phyloP scores from a whole-genome alignment of 2,888 invertebrate genomes.

The Tinea semifulvella region DNA sequence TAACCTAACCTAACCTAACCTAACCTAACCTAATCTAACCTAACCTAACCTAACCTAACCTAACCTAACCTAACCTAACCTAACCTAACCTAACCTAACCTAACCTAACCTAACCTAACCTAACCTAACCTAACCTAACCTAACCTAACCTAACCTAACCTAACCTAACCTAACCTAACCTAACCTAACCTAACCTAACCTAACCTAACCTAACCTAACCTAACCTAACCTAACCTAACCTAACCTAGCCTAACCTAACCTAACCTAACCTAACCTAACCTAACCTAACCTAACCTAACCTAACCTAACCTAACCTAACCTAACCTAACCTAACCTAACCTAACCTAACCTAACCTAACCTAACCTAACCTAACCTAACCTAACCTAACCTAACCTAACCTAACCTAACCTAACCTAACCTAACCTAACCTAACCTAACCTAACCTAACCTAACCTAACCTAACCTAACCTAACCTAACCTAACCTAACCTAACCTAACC shows the following conservation, averaged over 20 bases:
- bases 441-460: slow-evolving; percentile 10
- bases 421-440: slow-evolving; percentile 10
- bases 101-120: slow-evolving; percentile 10
- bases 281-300: slow-evolving; percentile 10
- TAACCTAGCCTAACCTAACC: slow-evolving; percentile 9
- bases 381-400: slow-evolving; percentile 10
- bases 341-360: slow-evolving; percentile 10
- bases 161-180: slow-evolving; percentile 10
- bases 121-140: slow-evolving; percentile 10
- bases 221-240: slow-evolving; percentile 10
- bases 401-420: slow-evolving; percentile 10
- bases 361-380: slow-evolving; percentile 10
- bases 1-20: slow-evolving; percentile 10
- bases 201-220: slow-evolving; percentile 10
- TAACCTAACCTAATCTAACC: slow-evolving; percentile 9
- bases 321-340: slow-evolving; percentile 10
- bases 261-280: slow-evolving; percentile 10
- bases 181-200: slow-evolving; percentile 10
- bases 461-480: slow-evolving; percentile 10
- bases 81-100: slow-evolving; percentile 10
- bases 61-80: slow-evolving; percentile 10
- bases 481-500: slow-evolving; percentile 10
- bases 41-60: slow-evolving; percentile 10
- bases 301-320: slow-evolving; percentile 10
- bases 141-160: slow-evolving; percentile 10